Conservation (phyloP, 2,113 vertebrate genomes). For the Puffinus mauretanicus region DNA sequence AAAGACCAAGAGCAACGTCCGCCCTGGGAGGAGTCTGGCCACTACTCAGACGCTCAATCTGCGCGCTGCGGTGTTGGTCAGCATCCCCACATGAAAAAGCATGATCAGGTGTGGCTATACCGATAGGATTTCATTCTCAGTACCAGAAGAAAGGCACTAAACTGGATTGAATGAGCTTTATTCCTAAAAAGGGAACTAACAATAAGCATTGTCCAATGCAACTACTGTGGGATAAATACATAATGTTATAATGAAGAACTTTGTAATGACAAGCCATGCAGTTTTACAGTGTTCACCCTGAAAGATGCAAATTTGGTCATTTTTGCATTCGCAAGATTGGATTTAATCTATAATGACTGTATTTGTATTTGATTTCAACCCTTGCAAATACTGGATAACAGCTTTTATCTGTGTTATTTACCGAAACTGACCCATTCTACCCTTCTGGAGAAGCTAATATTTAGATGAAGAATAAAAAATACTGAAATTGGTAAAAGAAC, state of each 20-base stretch:
- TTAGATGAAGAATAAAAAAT: neutral
- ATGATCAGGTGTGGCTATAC: neutral
- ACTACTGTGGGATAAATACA: neutral
- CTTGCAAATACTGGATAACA: neutral
- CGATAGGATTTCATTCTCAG: neutral
- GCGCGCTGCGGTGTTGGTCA: neutral
- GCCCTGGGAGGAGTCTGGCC: neutral
- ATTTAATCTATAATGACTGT: neutral
- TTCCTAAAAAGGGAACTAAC: neutral
- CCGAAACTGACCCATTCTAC: neutral
- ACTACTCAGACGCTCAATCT: neutral
- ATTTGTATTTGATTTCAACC: neutral
- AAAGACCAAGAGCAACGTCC: rapidly evolving
- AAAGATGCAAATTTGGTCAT: neutral
- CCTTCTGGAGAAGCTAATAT: neutral
- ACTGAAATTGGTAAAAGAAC: neutral
- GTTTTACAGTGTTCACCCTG: neutral
- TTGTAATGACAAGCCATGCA: neutral
- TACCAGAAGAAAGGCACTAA: neutral
- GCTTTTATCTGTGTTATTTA: neutral
- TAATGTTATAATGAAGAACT: neutral
- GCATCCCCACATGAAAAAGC: neutral
- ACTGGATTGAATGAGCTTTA: neutral
- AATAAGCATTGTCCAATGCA: neutral
- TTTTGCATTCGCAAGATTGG: neutral